Percentiles rank a stretch among this genome's conserved stretches.
Conservation (phyloP, 2,113 vertebrate species). For the Chionis minor region DNA sequence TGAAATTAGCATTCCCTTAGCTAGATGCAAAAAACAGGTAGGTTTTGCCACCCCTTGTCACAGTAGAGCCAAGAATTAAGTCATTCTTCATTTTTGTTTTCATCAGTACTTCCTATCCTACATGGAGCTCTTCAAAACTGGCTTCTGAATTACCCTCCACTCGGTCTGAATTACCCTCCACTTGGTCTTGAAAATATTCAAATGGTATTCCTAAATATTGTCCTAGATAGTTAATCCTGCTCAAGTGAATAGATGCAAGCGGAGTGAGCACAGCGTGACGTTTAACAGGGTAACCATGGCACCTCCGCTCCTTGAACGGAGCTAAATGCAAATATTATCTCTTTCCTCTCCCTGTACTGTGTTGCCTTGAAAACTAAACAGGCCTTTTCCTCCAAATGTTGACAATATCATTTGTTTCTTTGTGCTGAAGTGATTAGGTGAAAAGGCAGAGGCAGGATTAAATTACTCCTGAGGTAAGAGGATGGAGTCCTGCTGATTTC, state of each 20-base stretch:
- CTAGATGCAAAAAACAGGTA: neutral
- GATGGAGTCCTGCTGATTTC: neutral
- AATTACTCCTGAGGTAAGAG: neutral
- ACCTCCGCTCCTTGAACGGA: rapidly evolving
- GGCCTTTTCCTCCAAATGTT: neutral
- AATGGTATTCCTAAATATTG: neutral
- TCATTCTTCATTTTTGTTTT: neutral
- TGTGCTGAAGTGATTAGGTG: neutral
- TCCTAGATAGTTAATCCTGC: neutral
- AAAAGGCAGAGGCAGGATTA: neutral
- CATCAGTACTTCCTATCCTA: neutral
- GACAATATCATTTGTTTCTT: neutral
- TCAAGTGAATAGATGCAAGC: neutral
- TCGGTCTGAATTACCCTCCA: neutral
- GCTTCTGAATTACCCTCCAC: neutral
- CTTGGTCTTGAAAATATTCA: neutral
- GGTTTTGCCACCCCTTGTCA: neutral
- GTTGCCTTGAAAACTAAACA: neutral
- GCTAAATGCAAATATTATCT: neutral
- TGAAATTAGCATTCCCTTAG: neutral
- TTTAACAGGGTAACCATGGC: neutral
- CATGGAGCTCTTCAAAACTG: neutral
- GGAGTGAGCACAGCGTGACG: neutral
- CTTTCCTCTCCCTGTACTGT: neutral
- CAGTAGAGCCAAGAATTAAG: neutral